Base-by-base conservation (phyloP, 2,888 invertebrate genomes). In the Tethea ocularis region DNA sequence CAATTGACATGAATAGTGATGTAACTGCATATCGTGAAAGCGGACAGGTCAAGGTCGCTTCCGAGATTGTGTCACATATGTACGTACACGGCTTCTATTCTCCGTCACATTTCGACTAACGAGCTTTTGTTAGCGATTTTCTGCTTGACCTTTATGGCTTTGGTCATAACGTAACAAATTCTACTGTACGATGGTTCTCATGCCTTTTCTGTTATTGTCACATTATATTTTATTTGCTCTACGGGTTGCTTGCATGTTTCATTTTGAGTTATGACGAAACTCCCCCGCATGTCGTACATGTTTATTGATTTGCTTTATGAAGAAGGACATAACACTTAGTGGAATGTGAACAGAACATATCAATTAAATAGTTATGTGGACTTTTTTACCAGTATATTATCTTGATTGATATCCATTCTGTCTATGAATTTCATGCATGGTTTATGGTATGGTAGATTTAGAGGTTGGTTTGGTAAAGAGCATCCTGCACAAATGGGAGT, bases 41-140 rank as follows among this genome's bases (percentile, higher is more conserved):
- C 33, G 54, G 7, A n/a, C 46, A 10, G 46, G 54, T 22, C 54
- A 54, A 54, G 54, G 54, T 33, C 54, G 15, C 54, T 54, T 54
- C 54, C 54, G 54, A 46, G 46, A 20, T 46, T 46, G 46, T 46
- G 46, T 20, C 46, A 46, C 46, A 10, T 10, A 38, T 13, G 15
- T 1, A 38, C 7, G n/a, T 2, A 46, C 46, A 3, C n/a, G 8
- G 46, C 46, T 20, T 46, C 20, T 46, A 8, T 46, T 15, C 7
- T 17, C 46, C 46, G 46, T 5, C 46, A 10, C 17, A 41, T 17
- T 17, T 41, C 38, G 38, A 4, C 41, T 46, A 20, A 10, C 46
- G 20, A 17, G 46, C 20, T 46, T 46, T 46, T 46, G 46, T 46
- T n/a, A 20, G 7, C 20, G 20, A 20, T 46, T 46, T 46, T 46